Base-by-base conservation (phyloP, 2,888 invertebrate genomes). In the Drosophila leonis region DNA sequence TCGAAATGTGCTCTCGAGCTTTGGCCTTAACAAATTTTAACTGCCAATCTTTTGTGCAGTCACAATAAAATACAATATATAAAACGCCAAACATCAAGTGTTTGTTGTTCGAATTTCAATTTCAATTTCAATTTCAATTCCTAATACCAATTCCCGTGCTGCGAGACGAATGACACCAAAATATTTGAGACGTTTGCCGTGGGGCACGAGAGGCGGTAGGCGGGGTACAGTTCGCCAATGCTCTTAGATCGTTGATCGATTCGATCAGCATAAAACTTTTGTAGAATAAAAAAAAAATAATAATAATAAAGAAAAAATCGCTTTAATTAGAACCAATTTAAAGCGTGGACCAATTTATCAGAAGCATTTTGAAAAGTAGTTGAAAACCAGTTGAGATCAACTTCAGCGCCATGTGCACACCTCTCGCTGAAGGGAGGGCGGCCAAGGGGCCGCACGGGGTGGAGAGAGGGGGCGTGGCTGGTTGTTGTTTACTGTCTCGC, bases 361-460 rank as follows among this genome's bases (percentile, higher is more conserved):
- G 88, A 85, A 85, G 88, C 86, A 77, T 88, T 85, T 88, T 83
- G 79, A 84, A 84, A 84, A 84, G 88, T 88, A 85, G 84, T 88
- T 88, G 88, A 83, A 88, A 85, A 85, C 84, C 84, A 85, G 84
- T 85, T 81, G 80, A 83, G 86, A 88, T 79, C 86, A 88, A 88
- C 84, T 85, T 85, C 77, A 88, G 78, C 82, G 64, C 82, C 83
- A 86, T 79, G 72, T 68, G 68, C 67, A 69, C 56, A 69, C 56
- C 51, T 63, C 37, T 63, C 37, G 20, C 18, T 2, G 35, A 13
- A 24, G 35, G n/a, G 33, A 24, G 10, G 29, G 15, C 20, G 20
- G 20, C 13, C 42, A 3, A 35, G 35, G 12, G 35, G 35, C 12
- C 5, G 35, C 18, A 8, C 0, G 35, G 41, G 46, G 49, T 37